Conservation (phyloP, 2,113 vertebrate species). For the Pomatorhinus ruficollis region DNA sequence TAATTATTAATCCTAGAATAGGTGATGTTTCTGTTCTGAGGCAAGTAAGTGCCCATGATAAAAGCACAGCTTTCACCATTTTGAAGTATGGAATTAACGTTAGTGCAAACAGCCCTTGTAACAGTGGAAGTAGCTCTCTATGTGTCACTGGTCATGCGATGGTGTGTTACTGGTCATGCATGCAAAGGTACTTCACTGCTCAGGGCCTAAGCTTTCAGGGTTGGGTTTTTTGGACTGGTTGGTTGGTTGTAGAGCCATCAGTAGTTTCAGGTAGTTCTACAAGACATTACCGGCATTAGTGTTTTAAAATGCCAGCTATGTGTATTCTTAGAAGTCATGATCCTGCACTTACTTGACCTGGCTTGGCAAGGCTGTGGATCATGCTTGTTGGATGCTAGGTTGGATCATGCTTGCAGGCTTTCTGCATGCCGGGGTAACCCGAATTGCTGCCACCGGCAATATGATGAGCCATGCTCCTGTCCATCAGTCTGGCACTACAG, state of each 20-base stretch:
- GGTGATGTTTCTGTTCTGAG: not conserved
- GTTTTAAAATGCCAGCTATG: not conserved
- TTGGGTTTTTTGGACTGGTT: not conserved
- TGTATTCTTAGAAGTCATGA: not conserved
- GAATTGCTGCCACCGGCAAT: rapidly evolving
- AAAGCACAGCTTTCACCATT: not conserved
- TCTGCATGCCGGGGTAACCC: rapidly evolving
- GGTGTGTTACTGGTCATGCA: not conserved
- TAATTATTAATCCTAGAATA: not conserved
- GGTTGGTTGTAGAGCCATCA: not conserved
- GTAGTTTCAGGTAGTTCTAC: not conserved
- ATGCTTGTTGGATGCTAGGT: too few relatives aligned
- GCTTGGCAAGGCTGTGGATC: not conserved
- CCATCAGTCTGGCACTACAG: rapidly evolving
- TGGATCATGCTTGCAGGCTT: not conserved
- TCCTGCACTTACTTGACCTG: not conserved
- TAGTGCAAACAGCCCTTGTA: not conserved
- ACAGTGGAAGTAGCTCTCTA: not conserved
- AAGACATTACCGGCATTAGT: not conserved
- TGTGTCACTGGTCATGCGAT: not conserved
- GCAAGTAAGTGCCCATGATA: not conserved
- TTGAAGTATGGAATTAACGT: not conserved
- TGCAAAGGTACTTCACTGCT: not conserved
- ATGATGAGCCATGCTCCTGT: not conserved
- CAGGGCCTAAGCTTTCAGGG: not conserved